A percentile compares a stretch with the other conserved stretches of the same genome.
Evolutionary conservation across 2,797 vertebrate species (phyloP).

Genomic region (Smutsia gigantea): DNA sequence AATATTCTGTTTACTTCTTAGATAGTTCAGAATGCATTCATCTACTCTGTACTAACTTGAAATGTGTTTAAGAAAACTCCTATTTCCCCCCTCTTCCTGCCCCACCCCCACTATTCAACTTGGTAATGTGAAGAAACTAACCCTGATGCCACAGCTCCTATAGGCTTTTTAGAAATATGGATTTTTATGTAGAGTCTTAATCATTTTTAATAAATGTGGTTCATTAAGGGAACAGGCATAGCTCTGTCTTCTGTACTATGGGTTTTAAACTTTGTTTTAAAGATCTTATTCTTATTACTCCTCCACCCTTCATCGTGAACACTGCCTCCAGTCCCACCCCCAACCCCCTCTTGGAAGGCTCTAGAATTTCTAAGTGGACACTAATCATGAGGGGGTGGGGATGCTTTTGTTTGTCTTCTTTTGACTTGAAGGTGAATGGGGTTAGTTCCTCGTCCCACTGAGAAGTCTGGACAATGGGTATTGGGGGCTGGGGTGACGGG

Average conservation of each 20-base stretch:
- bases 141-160: conserved; percentile 65
- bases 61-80: conserved; percentile 74
- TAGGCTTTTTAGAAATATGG: conserved; percentile 69
- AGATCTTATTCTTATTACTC: background rate
- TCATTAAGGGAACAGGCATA: conserved; percentile 62
- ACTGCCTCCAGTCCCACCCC: background rate
- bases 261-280: background rate
- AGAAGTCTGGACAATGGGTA: conserved; percentile 62
- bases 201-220: conserved; percentile 91
- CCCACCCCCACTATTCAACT: background rate
- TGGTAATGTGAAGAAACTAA: conserved; percentile 51
- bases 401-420: conserved; percentile 27
- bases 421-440: background rate
- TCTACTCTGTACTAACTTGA: conserved; percentile 81
- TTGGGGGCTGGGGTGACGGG: background rate
- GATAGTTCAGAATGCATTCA: conserved; percentile 81
- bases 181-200: conserved; percentile 83
- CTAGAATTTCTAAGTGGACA: conserved; percentile 20
- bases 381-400: background rate
- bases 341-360: background rate
- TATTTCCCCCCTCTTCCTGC: conserved; percentile 2
- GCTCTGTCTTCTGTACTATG: conserved; percentile 59
- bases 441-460: conserved; percentile 50
- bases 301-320: background rate
- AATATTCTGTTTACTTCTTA: conserved; percentile 80